Conservation (phyloP, 2,888 invertebrate species). For the Drosophila pseudotalamancana region DNA sequence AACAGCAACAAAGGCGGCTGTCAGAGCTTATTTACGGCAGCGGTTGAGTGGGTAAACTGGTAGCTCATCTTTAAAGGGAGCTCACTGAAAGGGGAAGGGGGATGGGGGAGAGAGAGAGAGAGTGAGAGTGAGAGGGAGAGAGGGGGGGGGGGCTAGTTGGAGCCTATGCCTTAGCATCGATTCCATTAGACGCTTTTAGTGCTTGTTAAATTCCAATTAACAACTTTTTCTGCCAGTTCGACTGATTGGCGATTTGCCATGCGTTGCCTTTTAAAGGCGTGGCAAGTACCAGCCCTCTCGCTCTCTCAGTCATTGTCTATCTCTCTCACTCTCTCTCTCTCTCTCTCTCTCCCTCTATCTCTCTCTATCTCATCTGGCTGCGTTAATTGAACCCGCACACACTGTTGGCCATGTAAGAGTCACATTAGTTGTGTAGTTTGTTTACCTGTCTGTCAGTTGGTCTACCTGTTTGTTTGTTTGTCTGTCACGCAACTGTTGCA, state of each 20-base stretch:
- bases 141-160: neutral
- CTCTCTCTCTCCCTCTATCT: neutral
- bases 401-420: constrained; percentile 57
- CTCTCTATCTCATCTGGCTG: constrained; percentile 29
- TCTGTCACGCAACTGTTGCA: constrained; percentile 60
- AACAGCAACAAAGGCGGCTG: constrained; percentile 27
- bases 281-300: neutral
- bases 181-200: constrained; percentile 78
- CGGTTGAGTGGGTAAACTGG: constrained; percentile 56
- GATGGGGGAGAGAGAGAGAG: neutral
- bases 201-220: constrained; percentile 82
- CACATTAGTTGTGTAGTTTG: constrained; percentile 66
- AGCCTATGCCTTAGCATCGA: constrained; percentile 35
- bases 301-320: neutral
- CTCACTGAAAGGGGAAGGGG: no score
- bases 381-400: constrained; percentile 79
- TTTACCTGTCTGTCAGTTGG: constrained; percentile 51
- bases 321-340: no score
- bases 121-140: neutral
- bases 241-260: constrained; percentile 49
- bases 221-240: constrained; percentile 69
- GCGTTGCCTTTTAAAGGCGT: constrained; percentile 48
- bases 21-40: constrained; percentile 36
- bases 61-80: constrained; percentile 27
- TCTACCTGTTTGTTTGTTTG: constrained; percentile 40